Base-by-base conservation (phyloP, 2,797 vertebrate species). In the Scolopax rusticola region DNA sequence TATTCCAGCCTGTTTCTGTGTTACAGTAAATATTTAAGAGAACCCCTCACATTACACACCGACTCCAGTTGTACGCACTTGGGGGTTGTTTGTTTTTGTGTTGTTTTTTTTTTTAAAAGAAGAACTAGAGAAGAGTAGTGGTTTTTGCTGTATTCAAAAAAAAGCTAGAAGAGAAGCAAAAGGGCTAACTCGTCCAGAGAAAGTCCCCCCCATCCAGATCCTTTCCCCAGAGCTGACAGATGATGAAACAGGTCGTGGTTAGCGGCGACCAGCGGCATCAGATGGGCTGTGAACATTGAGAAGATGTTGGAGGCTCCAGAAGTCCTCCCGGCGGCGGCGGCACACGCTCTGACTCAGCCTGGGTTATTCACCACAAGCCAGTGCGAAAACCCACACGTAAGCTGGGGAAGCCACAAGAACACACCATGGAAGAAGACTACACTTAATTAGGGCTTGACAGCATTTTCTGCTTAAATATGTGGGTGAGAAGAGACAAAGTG, bases 331-430 rank as follows among this genome's bases (percentile, higher is more conserved):
- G 4, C 40, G 4, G 7, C n/a, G 3, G 14, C 59, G 38, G 84
- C 59, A 24, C 9, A 14, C 60, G 60, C 63, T 69, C 63, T 70
- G 91, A 90, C 36, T 95, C 95, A 93, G 89, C 21, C 18, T 5
- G 24, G 38, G 80, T 73, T 93, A 45, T 51, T 86, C 89, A 91
- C 87, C 93, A 7, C 87, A 95, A 77, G 40, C 67, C 91, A 86
- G 67, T 8, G 77, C 80, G 51, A 38, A 94, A 95, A 82, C 74
- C 96, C 93, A 93, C 87, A 84, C 15, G 12, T 89, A 69, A 81
- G n/a, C 83, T 64, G 56, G 74, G 79, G 73, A 91, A 94, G 85
- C 96, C 94, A 79, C 93, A 90, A 70, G 63, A 93, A 73, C 63
- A 73, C 19, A 56, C 3, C 28, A 57, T 70, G 56, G 84, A 69